These are phyloP conservation scores for Cyclopterus lumpus DNA, from an alignment of 2,797 vertebrate genomes.

Conservation along the genomic window DNA sequence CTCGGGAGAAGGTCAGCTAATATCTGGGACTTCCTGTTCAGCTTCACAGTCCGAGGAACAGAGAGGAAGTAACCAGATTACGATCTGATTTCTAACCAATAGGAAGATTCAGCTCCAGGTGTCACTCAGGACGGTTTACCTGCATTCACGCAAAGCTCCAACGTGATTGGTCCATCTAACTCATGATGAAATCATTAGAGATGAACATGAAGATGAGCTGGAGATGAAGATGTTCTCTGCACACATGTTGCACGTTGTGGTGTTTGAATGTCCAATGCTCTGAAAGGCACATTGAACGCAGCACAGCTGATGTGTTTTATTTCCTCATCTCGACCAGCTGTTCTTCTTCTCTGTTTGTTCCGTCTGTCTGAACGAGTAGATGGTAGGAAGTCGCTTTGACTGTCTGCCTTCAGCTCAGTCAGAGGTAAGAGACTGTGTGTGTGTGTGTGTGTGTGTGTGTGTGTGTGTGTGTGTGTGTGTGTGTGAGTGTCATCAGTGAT, in stretches of 20 bases:
- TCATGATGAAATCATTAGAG: too few species aligned
- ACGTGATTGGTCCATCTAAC: too few species aligned
- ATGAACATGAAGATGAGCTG: too few species aligned
- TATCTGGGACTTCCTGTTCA: too few species aligned
- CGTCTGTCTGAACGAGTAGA: slow-evolving; percentile 72
- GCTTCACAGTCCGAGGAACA: too few species aligned
- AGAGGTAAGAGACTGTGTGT: slow-evolving; percentile 79
- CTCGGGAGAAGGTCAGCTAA: too few species aligned
- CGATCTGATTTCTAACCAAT: too few species aligned
- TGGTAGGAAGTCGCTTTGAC: slow-evolving; percentile 83
- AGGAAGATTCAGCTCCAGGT: too few species aligned
- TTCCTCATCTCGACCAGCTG: background rate
- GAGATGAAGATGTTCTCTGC: too few species aligned
- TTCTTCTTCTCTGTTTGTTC: slow-evolving; percentile 46
- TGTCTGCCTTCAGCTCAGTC: slow-evolving; percentile 81
- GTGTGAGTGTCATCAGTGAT: background rate
- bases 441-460: slow-evolving; percentile 27
- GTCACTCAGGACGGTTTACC: too few species aligned
- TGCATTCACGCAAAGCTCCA: too few species aligned
- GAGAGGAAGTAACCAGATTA: too few species aligned
- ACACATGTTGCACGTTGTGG: background rate
- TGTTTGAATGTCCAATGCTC: background rate
- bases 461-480: slow-evolving; percentile 1
- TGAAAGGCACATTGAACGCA: background rate
- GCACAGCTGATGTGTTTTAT: background rate